phyloP scores from a whole-genome alignment of 1,140 invertebrate species.

The Psilanteris sp. region DNA sequence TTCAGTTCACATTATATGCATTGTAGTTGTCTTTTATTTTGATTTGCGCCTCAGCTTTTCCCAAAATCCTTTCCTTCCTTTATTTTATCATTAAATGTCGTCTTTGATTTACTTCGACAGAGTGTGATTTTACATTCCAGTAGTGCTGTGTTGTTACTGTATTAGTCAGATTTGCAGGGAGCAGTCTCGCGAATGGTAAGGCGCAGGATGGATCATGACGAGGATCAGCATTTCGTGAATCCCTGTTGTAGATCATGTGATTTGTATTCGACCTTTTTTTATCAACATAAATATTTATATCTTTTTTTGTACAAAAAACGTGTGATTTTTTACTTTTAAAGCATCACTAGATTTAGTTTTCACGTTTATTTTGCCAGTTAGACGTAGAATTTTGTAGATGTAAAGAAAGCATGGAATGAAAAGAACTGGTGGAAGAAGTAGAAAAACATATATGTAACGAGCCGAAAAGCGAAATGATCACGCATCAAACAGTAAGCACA shows the following conservation, averaged over 20 bases:
- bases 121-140: conserved; percentile 47
- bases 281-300: neutral
- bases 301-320: conserved; percentile 10
- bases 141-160: conserved; percentile 44
- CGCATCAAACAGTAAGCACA: neutral
- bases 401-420: conserved; percentile 26
- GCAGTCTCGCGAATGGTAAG: conserved; percentile 15
- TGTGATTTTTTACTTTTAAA: conserved; percentile 34
- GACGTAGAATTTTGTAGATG: conserved; percentile 14
- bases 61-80: conserved; percentile 3
- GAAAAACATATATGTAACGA: neutral
- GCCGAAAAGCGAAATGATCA: neutral
- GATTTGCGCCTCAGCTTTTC: conserved; percentile 27
- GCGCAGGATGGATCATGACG: conserved; percentile 1
- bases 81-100: conserved; percentile 1
- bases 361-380: conserved; percentile 4
- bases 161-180: conserved; percentile 13
- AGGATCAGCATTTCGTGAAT: conserved; percentile 4
- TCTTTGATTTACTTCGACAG: neutral
- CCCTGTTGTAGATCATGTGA: conserved; percentile 35
- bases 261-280: conserved; percentile 5
- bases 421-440: conserved; percentile 21
- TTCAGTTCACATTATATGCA: conserved; percentile 79
- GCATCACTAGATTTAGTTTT: conserved; percentile 19
- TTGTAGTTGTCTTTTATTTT: conserved; percentile 73